phyloP scores from a whole-genome alignment of 2,113 vertebrate genomes.

The Sphaerodactylus townsendi region DNA sequence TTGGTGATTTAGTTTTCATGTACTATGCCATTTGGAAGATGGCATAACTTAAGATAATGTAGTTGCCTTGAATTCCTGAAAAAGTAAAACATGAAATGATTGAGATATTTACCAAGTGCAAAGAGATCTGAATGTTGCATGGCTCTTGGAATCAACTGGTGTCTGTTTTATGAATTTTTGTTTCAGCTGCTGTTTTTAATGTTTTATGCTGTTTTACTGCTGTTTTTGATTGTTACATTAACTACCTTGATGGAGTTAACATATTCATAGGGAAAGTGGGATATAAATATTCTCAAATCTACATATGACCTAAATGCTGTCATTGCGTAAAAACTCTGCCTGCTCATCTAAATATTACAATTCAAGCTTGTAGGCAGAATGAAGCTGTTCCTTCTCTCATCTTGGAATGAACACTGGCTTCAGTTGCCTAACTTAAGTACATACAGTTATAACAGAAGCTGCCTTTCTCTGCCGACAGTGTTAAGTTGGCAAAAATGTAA shows the following conservation, averaged over 20 bases:
- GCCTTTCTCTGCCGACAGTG: background rate
- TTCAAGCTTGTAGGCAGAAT: background rate
- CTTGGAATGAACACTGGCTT: background rate
- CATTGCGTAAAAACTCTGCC: background rate
- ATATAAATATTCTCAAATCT: background rate
- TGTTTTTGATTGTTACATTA: background rate
- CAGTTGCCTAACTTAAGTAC: conserved; percentile 20
- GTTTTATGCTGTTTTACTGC: background rate
- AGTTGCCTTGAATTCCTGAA: background rate
- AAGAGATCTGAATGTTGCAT: background rate
- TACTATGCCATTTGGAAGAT: too few relatives aligned
- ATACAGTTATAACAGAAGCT: background rate
- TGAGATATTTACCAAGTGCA: background rate
- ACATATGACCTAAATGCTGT: background rate
- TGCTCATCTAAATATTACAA: background rate
- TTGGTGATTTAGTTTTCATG: too few relatives aligned
- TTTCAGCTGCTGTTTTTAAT: too few relatives aligned
- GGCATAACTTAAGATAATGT: too few relatives aligned
- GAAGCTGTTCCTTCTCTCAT: background rate
- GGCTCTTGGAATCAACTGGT: background rate
- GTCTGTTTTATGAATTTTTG: too few relatives aligned
- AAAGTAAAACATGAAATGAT: background rate
- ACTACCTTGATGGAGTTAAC: background rate
- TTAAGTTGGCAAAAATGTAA: background rate
- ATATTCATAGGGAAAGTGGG: too few relatives aligned